Base-by-base conservation (phyloP, 2,797 vertebrate species). In the Tadarida brasiliensis region DNA sequence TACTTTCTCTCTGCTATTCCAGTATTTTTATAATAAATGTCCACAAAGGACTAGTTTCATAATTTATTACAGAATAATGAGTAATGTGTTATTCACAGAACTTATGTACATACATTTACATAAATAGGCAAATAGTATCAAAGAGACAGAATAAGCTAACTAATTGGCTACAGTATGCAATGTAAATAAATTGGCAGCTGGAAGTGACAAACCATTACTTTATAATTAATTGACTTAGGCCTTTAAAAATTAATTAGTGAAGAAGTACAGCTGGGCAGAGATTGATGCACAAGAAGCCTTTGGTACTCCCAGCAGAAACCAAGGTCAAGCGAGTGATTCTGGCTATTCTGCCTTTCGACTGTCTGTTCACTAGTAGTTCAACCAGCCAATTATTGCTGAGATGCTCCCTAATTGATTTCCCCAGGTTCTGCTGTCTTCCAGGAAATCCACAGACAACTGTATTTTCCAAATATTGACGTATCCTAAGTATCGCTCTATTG, bases 161-260 rank as follows among this genome's bases (percentile, higher is more conserved):
- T 91, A 95, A 97, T 97, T 96, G 91, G 76, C 57, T 87, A 70
- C 30, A 87, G 54, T 82, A 91, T 49, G 47, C 65, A 84, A 77
- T 92, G 80, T 82, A 96, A 86, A 96, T 87, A 93, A 84, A 85
- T 89, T 95, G 92, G 97, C 82, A 96, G 57, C 82, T 97, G 78
- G 85, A 94, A 95, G 95, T 96, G 92, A 97, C 88, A 96, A 74
- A 54, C 76, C 56, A 91, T 94, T 96, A 96, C 59, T 92, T 96
- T 91, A 92, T 95, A 97, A 95, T 97, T 96, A 96, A 97, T 95
- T 94, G 96, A 92, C 82, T 95, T 88, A 94, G 91, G 54, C 84
- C 76, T 96, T 81, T 78, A 2, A 94, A 94, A 97, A 97, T 96
- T 96, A 97, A 97, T 97, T 96, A 93, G 90, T 93, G 94, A 70